Evolutionary conservation across 2,888 invertebrate species (phyloP), one percentile per base, ranked within the genome.

Genomic region (Pseudolycoriella hygida): DNA sequence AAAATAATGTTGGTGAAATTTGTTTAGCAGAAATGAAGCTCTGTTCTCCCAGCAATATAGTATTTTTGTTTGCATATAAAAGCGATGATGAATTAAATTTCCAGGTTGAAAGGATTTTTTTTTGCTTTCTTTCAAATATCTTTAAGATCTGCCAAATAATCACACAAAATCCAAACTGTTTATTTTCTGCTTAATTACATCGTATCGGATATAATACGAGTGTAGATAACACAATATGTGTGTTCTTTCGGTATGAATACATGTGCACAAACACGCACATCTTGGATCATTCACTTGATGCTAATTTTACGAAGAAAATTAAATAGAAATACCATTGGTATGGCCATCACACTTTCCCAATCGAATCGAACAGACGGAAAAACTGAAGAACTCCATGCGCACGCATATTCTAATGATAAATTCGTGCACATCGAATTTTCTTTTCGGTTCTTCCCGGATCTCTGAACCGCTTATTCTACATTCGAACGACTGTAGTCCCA

Each of bases 401-500:
- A 19, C 17, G 17, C 19, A 40, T 8, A 40, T 40, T 11, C n/a
- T 40, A 15, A 8, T 8, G 40, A 5, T 11, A 40, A 6, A 11
- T 40, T 40, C 30, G 25, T 41, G 19, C 10, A 18, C 12, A 39
- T n/a, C 4, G 31, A 45, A 25, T 25, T 25, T 25, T 8, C 8
- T 45, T 20, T 40, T 14, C 11, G 18, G 37, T n/a, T 40, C n/a
- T 40, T 3, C 25, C 37, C 34, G 34, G 41, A 45, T 45, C 40
- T 41, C 12, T 45, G 38, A 30, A 38, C 15, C 34, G 20, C 14
- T 18, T 20, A 38, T 31, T 42, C 41, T 41, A 46, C 44, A 64
- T 63, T 64, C 66, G 66, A 66, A 66, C 66, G 66, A 66, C 61
- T 61, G 64, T 62, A 64, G 65, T 65, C 64, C 64, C 62, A 63